Base-by-base conservation (phyloP, 2,888 invertebrate genomes). In the Cylindroiulus punctatus region DNA sequence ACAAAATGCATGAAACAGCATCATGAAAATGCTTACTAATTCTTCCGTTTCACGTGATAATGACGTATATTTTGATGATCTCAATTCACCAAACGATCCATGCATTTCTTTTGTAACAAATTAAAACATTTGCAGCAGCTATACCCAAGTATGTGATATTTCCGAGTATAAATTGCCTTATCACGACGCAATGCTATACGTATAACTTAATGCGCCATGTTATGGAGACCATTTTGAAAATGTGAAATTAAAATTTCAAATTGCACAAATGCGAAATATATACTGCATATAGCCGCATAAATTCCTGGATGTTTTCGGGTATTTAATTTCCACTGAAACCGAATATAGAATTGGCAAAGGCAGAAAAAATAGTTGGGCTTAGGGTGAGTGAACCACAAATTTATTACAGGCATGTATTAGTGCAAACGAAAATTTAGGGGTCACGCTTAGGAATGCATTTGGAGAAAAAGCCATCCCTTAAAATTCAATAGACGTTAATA, bases 381-480 rank as follows among this genome's bases (percentile, higher is more conserved):
- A 30, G 76, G 76, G 76, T 76, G 76, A 76, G 76, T 76, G 76
- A 76, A 76, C 76, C 76, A 32, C 76, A 76, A 76, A 76, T 76
- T 76, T 76, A 76, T 76, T 76, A 76, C 76, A 76, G 76, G 76
- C 76, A 76, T 76, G 76, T 76, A 76, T 76, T 76, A 76, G 76
- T 76, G 76, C 76, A 76, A 76, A 76, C 76, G 76, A 76, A 76
- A 76, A 76, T 76, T 76, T 76, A 76, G 76, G 76, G 76, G 76
- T 76, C 76, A 76, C 76, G 76, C 76, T 76, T 76, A 76, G 76
- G 76, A 76, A 76, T 76, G 76, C 76, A 76, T 76, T 2, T 30
- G 30, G 14, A 30, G 30, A 76, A 76, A 76, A 30, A 76, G 76
- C 30, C 76, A 76, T 76, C 76, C 76, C 76, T 76, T 76, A 76